Conservation (phyloP, 2,888 invertebrate species). For the Oxystoma pomonae region DNA sequence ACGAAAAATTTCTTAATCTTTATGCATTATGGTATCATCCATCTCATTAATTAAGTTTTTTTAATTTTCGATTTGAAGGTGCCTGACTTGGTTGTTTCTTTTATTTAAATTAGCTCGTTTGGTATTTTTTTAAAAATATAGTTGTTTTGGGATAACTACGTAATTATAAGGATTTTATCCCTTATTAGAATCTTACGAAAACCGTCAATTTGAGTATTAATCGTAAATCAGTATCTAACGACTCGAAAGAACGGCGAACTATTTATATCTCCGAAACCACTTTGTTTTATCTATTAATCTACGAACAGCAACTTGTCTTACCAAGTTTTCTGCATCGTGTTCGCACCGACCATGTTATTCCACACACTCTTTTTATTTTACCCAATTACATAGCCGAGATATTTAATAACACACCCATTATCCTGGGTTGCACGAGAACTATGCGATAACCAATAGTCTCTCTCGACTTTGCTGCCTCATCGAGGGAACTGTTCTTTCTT, state of each 20-base stretch:
- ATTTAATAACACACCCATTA: conserved; percentile 34
- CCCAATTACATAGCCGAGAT: conserved; percentile 30
- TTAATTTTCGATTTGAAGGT: not conserved
- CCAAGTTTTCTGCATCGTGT: conserved; percentile 9
- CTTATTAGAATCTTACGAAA: not conserved
- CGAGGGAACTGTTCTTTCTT: not conserved
- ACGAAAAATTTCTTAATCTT: not conserved
- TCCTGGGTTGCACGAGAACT: conserved; percentile 30
- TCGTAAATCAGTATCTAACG: not conserved
- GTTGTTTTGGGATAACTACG: not conserved
- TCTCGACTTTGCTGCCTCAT: not conserved
- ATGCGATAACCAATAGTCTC: conserved; percentile 1
- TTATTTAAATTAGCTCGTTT: not conserved
- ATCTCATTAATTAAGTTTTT: not conserved
- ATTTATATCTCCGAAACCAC: not conserved
- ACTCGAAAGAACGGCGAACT: not conserved
- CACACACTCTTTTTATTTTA: conserved; percentile 30
- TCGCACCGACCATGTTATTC: conserved; percentile 30
- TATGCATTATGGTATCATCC: not conserved
- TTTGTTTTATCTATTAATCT: conserved; percentile 3
- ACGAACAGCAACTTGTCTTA: conserved; percentile 3
- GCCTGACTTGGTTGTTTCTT: not conserved
- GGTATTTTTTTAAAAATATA: not conserved
- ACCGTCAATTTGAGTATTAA: not conserved
- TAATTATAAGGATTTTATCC: not conserved